Base-by-base conservation (phyloP, 2,888 invertebrate genomes). In the Tupiocoris notatus region DNA sequence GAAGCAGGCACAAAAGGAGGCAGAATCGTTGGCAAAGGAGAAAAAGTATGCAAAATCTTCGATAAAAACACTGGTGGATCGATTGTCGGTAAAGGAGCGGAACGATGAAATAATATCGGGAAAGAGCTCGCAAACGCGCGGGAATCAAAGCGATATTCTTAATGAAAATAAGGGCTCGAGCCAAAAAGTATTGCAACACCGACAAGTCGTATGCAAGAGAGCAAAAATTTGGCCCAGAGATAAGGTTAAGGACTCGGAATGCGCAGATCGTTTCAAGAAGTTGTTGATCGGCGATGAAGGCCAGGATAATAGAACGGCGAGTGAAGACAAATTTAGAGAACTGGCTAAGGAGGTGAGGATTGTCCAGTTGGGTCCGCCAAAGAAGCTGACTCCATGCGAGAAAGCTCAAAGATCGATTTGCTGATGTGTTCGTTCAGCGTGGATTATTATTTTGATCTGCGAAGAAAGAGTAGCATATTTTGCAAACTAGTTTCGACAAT, bases 231-330 rank as follows among this genome's bases (percentile, higher is more conserved):
- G 7, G 25, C 21, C 62, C 0, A 12, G 12, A 1, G 54, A 73
- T 21, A 18, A 17, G 18, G 6, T 39, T 1, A 62, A 39, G 21
- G 73, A 73, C 16, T 22, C 17, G 7, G 73, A 73, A 62, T 73
- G 73, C 56, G 62, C 25, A 54, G 62, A n/a, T 9, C 1, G 73
- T 7, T 73, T 73, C 63, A 18, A 39, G 21, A 24, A 62, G 6
- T 39, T 73, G 18, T 62, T 73, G 16, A n/a, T n/a, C n/a, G n/a
- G n/a, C n/a, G n/a, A n/a, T n/a, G 12, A 16, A 57, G 62, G 62
- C 1, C 39, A 59, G 21, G 6, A 21, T 7, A 59, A 59, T 17
- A 54, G 3, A 23, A 18, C 20, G 12, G 7, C 18, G 25, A 23
- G 16, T 2, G 58, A 70, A 20, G 24, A 58, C 9, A 22, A 59